These are phyloP conservation scores for Dynastes maya DNA, from an alignment of 2,888 invertebrate genomes.

Conservation along the genomic window DNA sequence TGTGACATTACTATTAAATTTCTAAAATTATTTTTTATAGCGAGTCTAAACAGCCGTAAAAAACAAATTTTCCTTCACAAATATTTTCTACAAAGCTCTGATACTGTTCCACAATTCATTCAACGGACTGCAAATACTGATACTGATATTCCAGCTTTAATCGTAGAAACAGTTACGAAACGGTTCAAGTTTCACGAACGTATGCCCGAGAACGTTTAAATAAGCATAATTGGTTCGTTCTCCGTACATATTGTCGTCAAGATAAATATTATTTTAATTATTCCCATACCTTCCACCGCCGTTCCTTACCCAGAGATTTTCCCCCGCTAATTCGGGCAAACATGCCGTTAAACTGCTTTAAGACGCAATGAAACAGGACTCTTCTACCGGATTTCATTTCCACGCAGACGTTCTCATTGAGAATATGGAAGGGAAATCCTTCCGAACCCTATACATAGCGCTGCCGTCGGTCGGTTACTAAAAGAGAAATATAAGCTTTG, in stretches of 20 bases:
- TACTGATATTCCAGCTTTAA: background rate
- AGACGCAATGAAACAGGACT: conserved; percentile 16
- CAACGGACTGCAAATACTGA: no score
- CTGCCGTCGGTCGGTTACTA: background rate
- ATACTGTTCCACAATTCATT: no score
- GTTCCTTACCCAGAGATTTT: background rate
- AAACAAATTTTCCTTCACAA: no score
- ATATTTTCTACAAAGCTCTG: no score
- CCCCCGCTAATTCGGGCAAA: conserved; percentile 16
- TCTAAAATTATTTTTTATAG: no score
- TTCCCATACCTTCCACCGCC: background rate
- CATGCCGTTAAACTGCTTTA: conserved; percentile 30
- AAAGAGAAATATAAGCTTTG: conserved; percentile 14
- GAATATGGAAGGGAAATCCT: no score
- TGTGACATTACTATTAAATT: no score
- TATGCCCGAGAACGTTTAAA: background rate
- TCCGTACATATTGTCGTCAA: background rate
- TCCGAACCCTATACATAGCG: no score
- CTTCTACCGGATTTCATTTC: conserved; percentile 34
- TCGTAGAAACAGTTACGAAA: background rate
- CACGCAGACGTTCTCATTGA: conserved; percentile 21
- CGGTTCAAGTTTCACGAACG: background rate
- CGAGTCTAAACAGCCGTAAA: no score
- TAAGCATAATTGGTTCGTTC: background rate
- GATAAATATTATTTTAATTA: conserved; percentile 15